Percentiles rank a stretch among this genome's conserved stretches.
phyloP scores from a whole-genome alignment of 2,888 invertebrate species.

The Bombyx huttoni region DNA sequence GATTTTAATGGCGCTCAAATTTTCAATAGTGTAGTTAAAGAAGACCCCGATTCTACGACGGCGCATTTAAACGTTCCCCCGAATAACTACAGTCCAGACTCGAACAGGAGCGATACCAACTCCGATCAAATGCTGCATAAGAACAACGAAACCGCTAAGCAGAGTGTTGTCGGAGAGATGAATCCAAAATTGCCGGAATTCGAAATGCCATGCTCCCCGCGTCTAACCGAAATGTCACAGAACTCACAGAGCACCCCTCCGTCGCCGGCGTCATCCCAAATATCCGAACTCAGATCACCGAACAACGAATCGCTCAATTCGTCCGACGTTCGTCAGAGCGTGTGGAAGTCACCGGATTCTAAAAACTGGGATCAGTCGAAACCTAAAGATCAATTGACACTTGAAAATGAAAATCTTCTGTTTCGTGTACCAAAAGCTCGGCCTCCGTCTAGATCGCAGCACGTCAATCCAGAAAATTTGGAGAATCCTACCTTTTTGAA shows the following conservation, averaged over 20 bases:
- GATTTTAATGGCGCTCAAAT: constrained; percentile 57
- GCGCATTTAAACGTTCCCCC: constrained; percentile 62
- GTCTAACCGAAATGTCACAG: constrained; percentile 56
- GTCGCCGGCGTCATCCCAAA: constrained; percentile 48
- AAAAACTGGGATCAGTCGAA: constrained; percentile 58
- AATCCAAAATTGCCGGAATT: constrained; percentile 52
- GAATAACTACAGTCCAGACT: constrained; percentile 67
- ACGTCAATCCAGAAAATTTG: constrained; percentile 56
- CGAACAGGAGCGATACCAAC: constrained; percentile 63
- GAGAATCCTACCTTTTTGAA: constrained; percentile 74
- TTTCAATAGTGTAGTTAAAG: constrained; percentile 74
- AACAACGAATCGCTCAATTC: constrained; percentile 34
- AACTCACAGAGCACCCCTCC: constrained; percentile 52
- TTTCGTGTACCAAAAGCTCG: constrained; percentile 77
- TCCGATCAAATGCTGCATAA: constrained; percentile 43
- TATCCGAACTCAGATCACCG: constrained; percentile 54
- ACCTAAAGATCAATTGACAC: constrained; percentile 40
- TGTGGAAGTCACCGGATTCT: constrained; percentile 63
- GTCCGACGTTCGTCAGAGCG: constrained; percentile 43
- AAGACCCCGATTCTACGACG: constrained; percentile 84
- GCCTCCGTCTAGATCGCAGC: constrained; percentile 74
- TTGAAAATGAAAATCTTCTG: constrained; percentile 65
- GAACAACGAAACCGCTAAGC: constrained; percentile 40
- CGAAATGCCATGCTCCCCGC: constrained; percentile 58
- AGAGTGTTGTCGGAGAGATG: constrained; percentile 34